Evolutionary conservation across 2,888 invertebrate genomes (phyloP), one percentile per base, ranked within the genome.

Genomic region (Lasioglossum morio): DNA sequence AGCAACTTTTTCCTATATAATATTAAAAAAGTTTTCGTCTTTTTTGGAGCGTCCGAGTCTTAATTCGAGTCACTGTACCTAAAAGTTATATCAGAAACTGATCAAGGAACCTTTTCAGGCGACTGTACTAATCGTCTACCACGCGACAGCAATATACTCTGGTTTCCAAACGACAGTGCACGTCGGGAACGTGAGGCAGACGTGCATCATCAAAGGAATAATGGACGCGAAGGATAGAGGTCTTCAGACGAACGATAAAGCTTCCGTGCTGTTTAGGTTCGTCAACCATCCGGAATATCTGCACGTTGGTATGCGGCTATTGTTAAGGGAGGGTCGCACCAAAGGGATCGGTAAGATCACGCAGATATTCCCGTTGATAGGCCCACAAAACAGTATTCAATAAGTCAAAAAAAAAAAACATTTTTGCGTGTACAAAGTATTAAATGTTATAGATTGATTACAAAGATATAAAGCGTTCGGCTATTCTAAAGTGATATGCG

Each of bases 151-250:
- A 23, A 98, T 98, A 85, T 97, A 96, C 87, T 97, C 97, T 7
- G 98, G 98, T 46, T 98, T 98, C 95, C 98, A 98, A 95, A 98
- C 98, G 34, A 99, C 99, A 0, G 98, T 99, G 0, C 99, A 99
- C 95, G 98, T 99, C 77, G 99, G 99, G 0, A 99, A 98, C 92
- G 98, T 99, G 12, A 96, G 99, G 0, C 99, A 99, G 95, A 99
- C 99, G 0, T 99, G 98, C n/a, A 97, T 98, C 14, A 97, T 99
- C 74, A 97, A 98, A 92, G 98, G 97, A 30, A 97, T 97, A 86
- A 96, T 97, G 96, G 96, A 96, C 19, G 96, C 97, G 94, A 96
- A 97, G 0, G 95, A 96, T 0, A 95, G 96, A 92, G 96, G 97
- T 78, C 96, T 97, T 84, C 96, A 98, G 60, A 98, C 98, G 0